Conservation (phyloP, 2,888 invertebrate genomes). For the Tetheella fluctuosa region DNA sequence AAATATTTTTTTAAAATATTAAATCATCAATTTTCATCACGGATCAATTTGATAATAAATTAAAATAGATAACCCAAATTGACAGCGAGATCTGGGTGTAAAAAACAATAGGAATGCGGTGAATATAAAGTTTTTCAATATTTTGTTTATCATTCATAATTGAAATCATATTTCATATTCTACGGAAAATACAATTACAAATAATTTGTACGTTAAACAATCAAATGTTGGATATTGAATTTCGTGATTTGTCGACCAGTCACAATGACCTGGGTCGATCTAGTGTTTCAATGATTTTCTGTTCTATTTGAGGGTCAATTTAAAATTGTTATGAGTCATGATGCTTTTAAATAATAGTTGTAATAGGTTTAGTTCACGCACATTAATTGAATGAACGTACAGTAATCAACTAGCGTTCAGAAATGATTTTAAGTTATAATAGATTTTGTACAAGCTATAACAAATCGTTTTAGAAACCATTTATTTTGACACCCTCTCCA, state of each 20-base stretch:
- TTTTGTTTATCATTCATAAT: too few relatives aligned
- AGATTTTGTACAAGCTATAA: slow-evolving; percentile 53
- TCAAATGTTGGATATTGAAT: slow-evolving; percentile 3
- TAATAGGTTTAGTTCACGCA: slow-evolving; percentile 49
- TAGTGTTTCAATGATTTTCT: not conserved
- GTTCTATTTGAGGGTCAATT: not conserved
- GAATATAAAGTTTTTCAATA: too few relatives aligned
- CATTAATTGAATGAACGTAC: slow-evolving; percentile 57
- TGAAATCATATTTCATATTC: too few relatives aligned
- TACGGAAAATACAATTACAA: not conserved
- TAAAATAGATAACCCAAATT: too few relatives aligned
- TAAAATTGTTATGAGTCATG: slow-evolving; percentile 22
- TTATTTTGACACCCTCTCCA: not conserved
- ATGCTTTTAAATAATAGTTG: slow-evolving; percentile 51
- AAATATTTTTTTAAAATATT: too few relatives aligned
- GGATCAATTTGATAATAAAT: too few relatives aligned
- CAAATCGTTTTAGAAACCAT: slow-evolving; percentile 34
- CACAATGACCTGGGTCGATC: not conserved
- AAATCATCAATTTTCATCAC: too few relatives aligned
- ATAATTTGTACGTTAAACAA: not conserved
- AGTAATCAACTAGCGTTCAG: slow-evolving; percentile 57
- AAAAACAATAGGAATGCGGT: too few relatives aligned
- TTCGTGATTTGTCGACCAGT: not conserved
- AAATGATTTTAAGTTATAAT: slow-evolving; percentile 61
- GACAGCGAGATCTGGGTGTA: too few relatives aligned